Evolutionary conservation across 2,888 invertebrate species (phyloP).

Genomic region (Aleiodes testaceus): DNA sequence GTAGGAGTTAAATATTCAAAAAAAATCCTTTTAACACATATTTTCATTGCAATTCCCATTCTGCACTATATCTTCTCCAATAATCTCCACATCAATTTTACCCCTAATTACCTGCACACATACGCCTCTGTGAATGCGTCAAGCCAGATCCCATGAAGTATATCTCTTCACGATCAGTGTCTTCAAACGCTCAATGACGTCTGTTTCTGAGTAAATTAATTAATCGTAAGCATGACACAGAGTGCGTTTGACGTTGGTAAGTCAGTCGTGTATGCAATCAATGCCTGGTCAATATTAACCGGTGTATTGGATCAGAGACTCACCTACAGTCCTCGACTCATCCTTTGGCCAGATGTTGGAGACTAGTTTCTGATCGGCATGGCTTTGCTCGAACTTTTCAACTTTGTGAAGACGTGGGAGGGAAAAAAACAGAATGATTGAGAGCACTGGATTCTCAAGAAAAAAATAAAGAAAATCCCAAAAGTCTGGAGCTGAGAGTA

Average conservation of each 20-base stretch:
- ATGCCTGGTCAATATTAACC: conserved; percentile 38
- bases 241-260: conserved; percentile 27
- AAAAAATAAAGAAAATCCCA: conserved; percentile 33
- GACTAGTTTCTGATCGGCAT: no score
- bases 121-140: background rate
- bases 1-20: no score
- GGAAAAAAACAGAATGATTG: conserved; percentile 26
- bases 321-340: background rate
- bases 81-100: no score
- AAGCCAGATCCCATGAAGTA: background rate
- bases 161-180: background rate
- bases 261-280: conserved; percentile 20
- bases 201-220: conserved; percentile 43
- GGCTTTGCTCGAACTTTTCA: no score
- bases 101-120: background rate
- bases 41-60: no score
- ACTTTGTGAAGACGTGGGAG: conserved; percentile 9
- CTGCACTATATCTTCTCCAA: no score
- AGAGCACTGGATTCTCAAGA: conserved; percentile 31
- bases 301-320: conserved; percentile 16
- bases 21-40: no score
- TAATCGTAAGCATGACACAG: conserved; percentile 35
- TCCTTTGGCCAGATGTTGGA: background rate
- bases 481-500: conserved; percentile 41
- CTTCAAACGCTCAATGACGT: conserved; percentile 38